Conservation (phyloP, 2,113 vertebrate genomes). For the Empidonax alnorum region DNA sequence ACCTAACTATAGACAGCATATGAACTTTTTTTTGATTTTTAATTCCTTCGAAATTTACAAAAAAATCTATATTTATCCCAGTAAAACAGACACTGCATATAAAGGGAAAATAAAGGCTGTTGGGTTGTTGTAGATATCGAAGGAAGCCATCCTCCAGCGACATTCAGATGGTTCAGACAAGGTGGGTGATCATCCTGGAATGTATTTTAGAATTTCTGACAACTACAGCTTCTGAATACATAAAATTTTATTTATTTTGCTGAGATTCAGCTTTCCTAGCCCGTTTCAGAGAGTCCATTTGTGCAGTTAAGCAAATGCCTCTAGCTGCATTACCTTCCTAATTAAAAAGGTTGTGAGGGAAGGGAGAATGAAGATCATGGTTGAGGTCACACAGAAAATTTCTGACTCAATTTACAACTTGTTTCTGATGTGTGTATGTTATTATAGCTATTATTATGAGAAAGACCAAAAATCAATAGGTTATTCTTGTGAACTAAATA, state of each 20-base stretch:
- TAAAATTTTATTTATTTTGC: not conserved
- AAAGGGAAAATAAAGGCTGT: not conserved
- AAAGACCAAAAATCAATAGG: not conserved
- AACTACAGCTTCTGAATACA: not conserved
- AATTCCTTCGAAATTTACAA: not conserved
- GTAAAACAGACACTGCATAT: not conserved
- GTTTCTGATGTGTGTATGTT: not conserved
- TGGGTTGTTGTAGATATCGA: not conserved
- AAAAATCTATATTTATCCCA: not conserved
- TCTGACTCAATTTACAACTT: not conserved
- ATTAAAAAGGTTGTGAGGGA: not conserved
- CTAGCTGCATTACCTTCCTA: not conserved
- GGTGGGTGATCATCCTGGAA: not conserved
- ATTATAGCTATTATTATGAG: not conserved
- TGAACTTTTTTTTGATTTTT: not conserved
- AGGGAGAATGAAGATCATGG: not conserved
- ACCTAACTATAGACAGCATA: not conserved
- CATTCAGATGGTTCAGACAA: not conserved
- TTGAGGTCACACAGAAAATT: not conserved
- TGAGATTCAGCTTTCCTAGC: not conserved
- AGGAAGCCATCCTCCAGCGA: not conserved
- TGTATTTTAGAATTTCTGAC: not conserved
- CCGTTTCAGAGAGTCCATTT: not conserved
- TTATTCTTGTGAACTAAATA: not conserved
- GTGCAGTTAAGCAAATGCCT: not conserved